Conservation (phyloP, 2,113 vertebrate genomes). For the Scatophagus argus region DNA sequence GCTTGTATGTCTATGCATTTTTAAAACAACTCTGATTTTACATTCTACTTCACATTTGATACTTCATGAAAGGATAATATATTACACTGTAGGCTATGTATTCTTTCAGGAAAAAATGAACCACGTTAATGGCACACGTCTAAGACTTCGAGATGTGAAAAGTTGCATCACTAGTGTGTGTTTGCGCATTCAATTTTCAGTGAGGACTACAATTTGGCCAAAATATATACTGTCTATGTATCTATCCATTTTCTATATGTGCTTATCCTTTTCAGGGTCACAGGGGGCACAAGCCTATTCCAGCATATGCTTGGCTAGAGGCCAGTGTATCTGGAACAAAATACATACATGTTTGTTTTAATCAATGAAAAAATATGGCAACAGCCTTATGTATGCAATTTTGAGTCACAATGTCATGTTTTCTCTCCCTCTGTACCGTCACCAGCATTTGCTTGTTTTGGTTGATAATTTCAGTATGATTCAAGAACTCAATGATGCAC, state of each 20-base stretch:
- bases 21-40: background rate
- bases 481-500: background rate
- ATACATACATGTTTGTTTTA: background rate
- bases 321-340: background rate
- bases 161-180: background rate
- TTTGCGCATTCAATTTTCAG: slow-evolving; percentile 3
- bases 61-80: background rate
- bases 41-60: background rate
- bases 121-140: background rate
- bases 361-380: background rate
- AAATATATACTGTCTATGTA: background rate
- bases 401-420: background rate
- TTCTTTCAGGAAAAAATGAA: background rate
- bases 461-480: background rate
- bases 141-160: slow-evolving; percentile 6
- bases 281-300: background rate
- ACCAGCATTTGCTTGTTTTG: background rate
- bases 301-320: slow-evolving; percentile 4
- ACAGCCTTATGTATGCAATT: background rate
- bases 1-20: background rate
- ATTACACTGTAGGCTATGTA: background rate
- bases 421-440: background rate
- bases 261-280: slow-evolving; percentile 7
- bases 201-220: background rate
- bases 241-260: background rate